Base-by-base conservation (phyloP, 2,888 invertebrate species). In the Hirtodrosophila alboralis region DNA sequence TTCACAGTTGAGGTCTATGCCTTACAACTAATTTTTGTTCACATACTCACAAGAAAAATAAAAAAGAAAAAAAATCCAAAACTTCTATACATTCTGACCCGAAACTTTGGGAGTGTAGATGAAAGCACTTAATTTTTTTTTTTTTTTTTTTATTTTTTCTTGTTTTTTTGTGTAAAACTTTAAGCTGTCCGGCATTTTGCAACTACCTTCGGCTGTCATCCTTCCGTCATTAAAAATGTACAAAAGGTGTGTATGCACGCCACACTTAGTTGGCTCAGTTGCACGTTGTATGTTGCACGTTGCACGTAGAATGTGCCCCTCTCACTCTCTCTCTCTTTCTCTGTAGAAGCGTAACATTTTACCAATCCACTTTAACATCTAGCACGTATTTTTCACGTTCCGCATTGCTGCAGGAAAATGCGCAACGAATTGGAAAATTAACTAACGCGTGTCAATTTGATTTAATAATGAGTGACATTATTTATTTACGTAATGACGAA, bases 401-500 rank as follows among this genome's bases (percentile, higher is more conserved):
- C 41, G 27, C 37, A 37, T 33, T 34, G 34, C 16, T 10, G 16
- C 27, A 45, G 38, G 43, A 23, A 43, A 38, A 38, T 53, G 53
- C 38, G 27, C 64, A 57, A 34, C 47, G 43, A 52, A 61, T 47
- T 49, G 61, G 38, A 44, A 57, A 74, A 47, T 38, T 30, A 72
- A 73, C 38, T 54, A 52, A 58, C 37, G 40, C 33, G 70, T 64
- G 74, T 80, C 81, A 84, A 84, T 84, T 77, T 73, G 57, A 81
- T 84, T 81, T 67, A 70, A 77, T 73, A 80, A 77, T 73, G 64
- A 78, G 57, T 81, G 75, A 44, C 79, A 71, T 48, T 78, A 23
- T 6, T 23, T 23, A 23, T 23, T 23, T 23, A 23, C 8, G 5
- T 8, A 6, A 23, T 49, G 48, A 30, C 30, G n/a, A 27, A 37